These are phyloP conservation scores for Chiridota heheva DNA, from an alignment of 35 echinoderm and acorn worm species.

Conservation along the genomic window DNA sequence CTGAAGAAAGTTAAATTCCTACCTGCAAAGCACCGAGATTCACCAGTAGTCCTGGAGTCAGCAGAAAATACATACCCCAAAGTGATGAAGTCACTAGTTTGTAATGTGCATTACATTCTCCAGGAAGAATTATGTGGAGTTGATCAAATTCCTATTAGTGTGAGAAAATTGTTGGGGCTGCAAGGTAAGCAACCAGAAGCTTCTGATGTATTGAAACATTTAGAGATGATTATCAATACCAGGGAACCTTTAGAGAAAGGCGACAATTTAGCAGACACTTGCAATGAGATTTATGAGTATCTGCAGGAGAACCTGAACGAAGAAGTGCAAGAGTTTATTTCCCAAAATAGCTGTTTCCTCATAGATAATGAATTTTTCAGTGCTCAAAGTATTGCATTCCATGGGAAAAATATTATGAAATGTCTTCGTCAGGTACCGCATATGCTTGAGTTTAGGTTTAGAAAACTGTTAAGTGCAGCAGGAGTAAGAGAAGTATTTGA, in stretches of 20 bases:
- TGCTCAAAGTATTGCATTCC: not conserved
- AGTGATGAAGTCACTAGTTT: not conserved
- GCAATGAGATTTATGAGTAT: not conserved
- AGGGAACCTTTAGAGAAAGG: too few species aligned
- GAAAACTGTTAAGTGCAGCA: slow-evolving; percentile 16
- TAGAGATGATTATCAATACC: too few species aligned
- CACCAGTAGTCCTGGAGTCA: not conserved
- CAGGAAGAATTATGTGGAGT: not conserved
- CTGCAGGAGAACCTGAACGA: not conserved
- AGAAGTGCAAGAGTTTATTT: not conserved
- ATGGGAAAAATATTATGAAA: not conserved
- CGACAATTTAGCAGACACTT: too few species aligned
- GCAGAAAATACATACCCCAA: not conserved
- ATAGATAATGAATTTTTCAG: not conserved
- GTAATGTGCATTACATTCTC: not conserved
- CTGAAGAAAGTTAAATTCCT: not conserved
- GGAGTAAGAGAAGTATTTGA: slow-evolving; percentile 47
- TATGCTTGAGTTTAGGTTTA: not conserved
- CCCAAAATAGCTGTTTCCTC: not conserved
- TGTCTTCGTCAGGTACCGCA: slow-evolving; percentile 40
- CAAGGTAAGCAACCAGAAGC: not conserved
- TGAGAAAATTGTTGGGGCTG: not conserved
- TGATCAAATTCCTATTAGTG: too few species aligned
- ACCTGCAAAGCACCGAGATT: not conserved
- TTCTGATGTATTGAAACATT: not conserved